These are phyloP conservation scores for Actinia equina DNA, from an alignment of 64 coral and sea anemone species.

Conservation along the genomic window DNA sequence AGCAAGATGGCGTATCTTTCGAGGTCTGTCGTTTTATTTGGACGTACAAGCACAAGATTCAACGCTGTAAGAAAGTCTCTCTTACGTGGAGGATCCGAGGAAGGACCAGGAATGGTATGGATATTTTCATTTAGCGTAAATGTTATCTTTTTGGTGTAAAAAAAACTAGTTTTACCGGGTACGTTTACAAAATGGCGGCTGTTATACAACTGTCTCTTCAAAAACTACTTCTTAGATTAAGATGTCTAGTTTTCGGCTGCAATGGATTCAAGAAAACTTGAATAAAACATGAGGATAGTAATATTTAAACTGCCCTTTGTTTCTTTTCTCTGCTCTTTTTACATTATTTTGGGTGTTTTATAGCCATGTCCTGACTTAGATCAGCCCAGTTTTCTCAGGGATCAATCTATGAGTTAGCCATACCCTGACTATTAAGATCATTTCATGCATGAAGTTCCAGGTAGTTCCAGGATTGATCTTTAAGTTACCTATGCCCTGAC, in stretches of 20 bases:
- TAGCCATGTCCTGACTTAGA: too few species aligned
- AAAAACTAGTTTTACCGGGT: not conserved
- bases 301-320: too few species aligned
- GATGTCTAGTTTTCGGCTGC: not conserved
- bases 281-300: too few species aligned
- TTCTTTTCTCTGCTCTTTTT: not conserved
- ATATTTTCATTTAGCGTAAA: not conserved
- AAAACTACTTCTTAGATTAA: not conserved
- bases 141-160: not conserved
- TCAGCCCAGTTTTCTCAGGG: too few species aligned
- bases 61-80: conserved; percentile 60
- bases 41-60: conserved; percentile 84
- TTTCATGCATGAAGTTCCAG: too few species aligned
- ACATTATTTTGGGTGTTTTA: too few species aligned
- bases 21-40: conserved; percentile 78
- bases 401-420: too few species aligned
- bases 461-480: too few species aligned
- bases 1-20: conserved; percentile 82
- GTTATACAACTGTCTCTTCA: too few species aligned
- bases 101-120: conserved; percentile 80
- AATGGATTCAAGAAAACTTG: too few species aligned
- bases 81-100: conserved; percentile 62
- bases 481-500: too few species aligned
- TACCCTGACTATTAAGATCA: too few species aligned
- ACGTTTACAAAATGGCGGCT: not conserved